A percentile compares a stretch with the other conserved stretches of the same genome.
Conservation (phyloP, 1,140 invertebrate genomes). For the Sesamia nonagrioides region DNA sequence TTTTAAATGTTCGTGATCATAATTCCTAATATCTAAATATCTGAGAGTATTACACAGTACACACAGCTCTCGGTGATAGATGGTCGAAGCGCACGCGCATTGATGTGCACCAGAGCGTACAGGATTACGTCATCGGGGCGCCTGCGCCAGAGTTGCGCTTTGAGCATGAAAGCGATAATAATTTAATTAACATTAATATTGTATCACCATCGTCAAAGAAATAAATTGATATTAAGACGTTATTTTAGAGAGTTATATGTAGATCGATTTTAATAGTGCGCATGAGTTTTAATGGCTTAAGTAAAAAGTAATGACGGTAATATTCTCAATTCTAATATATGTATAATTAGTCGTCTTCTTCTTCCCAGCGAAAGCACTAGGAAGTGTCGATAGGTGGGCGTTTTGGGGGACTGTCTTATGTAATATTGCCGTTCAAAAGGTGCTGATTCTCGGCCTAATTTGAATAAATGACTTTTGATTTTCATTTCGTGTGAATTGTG, state of each 20-base stretch:
- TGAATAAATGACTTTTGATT: too few relatives aligned
- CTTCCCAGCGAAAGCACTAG: too few relatives aligned
- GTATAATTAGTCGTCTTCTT: too few relatives aligned
- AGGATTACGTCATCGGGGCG: conserved; percentile 13
- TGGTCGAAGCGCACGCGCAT: conserved; percentile 1
- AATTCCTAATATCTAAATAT: not conserved
- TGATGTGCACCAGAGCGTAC: not conserved
- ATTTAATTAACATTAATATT: not conserved
- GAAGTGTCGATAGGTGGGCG: too few relatives aligned
- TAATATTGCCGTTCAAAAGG: too few relatives aligned
- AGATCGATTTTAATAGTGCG: too few relatives aligned
- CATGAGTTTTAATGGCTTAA: too few relatives aligned
- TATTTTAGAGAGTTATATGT: not conserved
- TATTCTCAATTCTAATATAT: too few relatives aligned
- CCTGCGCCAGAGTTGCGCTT: conserved; percentile 8
- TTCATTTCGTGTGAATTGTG: too few relatives aligned
- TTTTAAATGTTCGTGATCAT: not conserved
- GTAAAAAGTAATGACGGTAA: too few relatives aligned
- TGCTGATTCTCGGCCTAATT: too few relatives aligned
- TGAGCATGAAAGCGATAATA: conserved; percentile 23
- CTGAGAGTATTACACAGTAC: not conserved
- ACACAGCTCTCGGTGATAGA: conserved; percentile 20
- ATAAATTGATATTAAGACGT: not conserved
- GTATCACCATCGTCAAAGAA: not conserved
- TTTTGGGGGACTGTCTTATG: too few relatives aligned